Conservation (phyloP, 2,113 vertebrate genomes). For the Lasiurus borealis region DNA sequence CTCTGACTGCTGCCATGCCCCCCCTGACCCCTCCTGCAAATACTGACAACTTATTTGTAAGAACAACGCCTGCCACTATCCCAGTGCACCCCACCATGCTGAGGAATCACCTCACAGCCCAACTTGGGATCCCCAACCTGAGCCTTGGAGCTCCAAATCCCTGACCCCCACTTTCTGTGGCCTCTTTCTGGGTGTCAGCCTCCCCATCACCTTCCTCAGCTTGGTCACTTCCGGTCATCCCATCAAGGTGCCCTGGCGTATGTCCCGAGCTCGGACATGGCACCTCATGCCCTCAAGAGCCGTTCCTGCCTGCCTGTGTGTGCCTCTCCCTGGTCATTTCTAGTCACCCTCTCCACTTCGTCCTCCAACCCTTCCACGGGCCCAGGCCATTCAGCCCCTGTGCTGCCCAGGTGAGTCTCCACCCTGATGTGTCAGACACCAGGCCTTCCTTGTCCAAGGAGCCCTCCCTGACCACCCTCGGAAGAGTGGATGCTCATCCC, state of each 20-base stretch:
- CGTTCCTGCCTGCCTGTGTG: accelerated
- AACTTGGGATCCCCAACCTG: too few species aligned
- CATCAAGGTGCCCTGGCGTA: background rate
- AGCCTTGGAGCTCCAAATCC: background rate
- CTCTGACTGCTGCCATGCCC: background rate
- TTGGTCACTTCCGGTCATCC: background rate
- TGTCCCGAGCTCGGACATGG: background rate
- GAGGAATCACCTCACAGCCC: background rate
- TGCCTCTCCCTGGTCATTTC: background rate
- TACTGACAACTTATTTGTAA: background rate
- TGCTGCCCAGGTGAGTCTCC: background rate
- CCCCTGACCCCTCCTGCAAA: background rate
- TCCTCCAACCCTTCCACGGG: background rate
- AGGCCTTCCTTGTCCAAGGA: background rate
- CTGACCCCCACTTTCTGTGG: background rate
- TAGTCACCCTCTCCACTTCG: background rate
- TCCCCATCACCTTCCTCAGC: background rate
- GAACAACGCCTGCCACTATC: too few species aligned
- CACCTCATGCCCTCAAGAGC: background rate
- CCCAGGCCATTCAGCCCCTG: background rate
- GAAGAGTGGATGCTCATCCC: background rate
- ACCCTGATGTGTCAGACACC: background rate
- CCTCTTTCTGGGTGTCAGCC: background rate
- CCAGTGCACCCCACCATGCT: accelerated
- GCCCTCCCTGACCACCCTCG: background rate